A percentile compares a stretch with the other conserved stretches of the same genome.
Conservation (phyloP, 2,888 invertebrate genomes). For the Acanthosepion pharaonis region DNA sequence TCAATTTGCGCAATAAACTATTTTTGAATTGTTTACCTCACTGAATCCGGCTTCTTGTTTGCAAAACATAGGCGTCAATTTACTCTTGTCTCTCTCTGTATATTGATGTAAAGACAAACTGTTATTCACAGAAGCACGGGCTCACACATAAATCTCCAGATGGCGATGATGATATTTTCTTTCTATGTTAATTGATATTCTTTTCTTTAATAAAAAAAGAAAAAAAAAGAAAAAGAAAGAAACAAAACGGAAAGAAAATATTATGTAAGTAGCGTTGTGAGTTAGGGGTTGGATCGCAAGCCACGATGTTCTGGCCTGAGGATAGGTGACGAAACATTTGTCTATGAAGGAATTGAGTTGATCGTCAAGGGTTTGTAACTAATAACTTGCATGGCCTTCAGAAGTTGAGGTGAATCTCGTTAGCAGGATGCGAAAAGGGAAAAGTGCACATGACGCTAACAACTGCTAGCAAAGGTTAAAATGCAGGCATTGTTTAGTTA, state of each 20-base stretch:
- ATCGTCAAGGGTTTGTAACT: neutral
- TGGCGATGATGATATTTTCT: neutral
- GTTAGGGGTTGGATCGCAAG: neutral
- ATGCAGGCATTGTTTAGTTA: neutral
- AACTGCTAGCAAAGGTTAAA: neutral
- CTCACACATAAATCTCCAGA: neutral
- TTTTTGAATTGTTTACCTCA: too few relatives aligned
- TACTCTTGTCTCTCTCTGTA: too few relatives aligned
- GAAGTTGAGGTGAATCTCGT: neutral
- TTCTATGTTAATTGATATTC: neutral
- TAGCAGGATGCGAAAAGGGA: neutral
- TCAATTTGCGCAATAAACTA: too few relatives aligned
- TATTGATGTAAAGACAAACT: too few relatives aligned
- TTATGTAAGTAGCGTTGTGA: neutral
- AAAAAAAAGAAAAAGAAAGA: too few relatives aligned
- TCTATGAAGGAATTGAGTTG: conserved; percentile 33
- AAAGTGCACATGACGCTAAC: conserved; percentile 1
- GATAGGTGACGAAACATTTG: neutral
- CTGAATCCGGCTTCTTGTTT: too few relatives aligned
- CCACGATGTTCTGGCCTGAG: neutral
- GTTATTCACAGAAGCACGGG: neutral
- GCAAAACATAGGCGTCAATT: too few relatives aligned
- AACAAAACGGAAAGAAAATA: neutral
- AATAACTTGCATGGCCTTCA: neutral
- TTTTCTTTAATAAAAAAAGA: too few relatives aligned